Base-by-base conservation (phyloP, 2,797 vertebrate genomes). In the Nyctalus aviator region DNA sequence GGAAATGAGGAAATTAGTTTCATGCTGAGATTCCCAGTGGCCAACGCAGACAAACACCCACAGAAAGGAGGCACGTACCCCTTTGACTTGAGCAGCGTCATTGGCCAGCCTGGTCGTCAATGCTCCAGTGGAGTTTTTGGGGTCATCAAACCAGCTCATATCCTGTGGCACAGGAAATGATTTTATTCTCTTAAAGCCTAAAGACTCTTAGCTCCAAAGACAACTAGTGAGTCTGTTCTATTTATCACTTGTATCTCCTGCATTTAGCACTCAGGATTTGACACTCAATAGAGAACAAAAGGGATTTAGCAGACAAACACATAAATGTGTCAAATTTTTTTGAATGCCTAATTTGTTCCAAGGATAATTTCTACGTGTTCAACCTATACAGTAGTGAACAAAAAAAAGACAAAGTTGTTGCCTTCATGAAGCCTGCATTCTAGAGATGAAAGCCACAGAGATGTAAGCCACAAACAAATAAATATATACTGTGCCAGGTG, bases 1-100 rank as follows among this genome's bases (percentile, higher is more conserved):
- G 84, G 10, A 18, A 69, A 78, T 8, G 11, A 92, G 68, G 93
- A 88, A 78, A 81, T 32, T 11, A 48, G 6, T 85, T 76, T 71
- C 23, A 44, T 13, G 11, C 21, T 48, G 48, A 89, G 37, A 68
- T 64, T 64, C 46, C 81, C 76, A 62, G 55, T 18, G 12, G n/a
- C 44, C 83, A 95, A 53, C 48, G 2, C 35, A 66, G 25, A 79
- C n/a, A 69, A 37, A 66, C 8, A 41, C 6, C 7, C 30, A 76
- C 12, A 13, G 4, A 88, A 94, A 92, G 25, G 62, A 73, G 27
- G 62, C 88, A 98, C 99, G 89, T 97, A 99, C 99, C 93, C 99
- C 99, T 98, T 99, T 99, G 4, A 99, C 99, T 98, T 99, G 99
- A 78, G 99, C 98, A 76, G 99, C 99, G 3, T 99, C 99, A 92